These are phyloP conservation scores for Crypturellus tataupa DNA, from an alignment of 2,797 vertebrate species.

Conservation along the genomic window DNA sequence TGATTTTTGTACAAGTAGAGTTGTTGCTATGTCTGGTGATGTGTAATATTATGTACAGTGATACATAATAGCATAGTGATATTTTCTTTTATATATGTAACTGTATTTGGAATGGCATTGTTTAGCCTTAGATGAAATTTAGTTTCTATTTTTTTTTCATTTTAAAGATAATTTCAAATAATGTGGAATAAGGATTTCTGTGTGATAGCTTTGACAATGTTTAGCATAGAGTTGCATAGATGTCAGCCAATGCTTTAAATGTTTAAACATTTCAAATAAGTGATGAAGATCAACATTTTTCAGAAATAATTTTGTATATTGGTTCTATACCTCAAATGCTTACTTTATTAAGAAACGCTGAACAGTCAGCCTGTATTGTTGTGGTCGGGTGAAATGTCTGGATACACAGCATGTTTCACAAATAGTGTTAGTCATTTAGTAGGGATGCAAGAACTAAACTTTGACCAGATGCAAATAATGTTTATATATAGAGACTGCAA, in stretches of 20 bases:
- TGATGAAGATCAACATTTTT: not conserved
- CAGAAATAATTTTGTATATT: not conserved
- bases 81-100: not conserved
- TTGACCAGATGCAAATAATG: not conserved
- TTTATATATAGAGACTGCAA: not conserved
- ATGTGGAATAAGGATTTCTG: not conserved
- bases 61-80: not conserved
- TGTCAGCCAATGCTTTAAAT: not conserved
- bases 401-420: not conserved
- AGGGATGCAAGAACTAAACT: not conserved
- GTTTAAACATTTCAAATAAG: not conserved
- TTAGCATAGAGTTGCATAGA: not conserved
- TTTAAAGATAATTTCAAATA: not conserved
- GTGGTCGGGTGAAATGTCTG: not conserved
- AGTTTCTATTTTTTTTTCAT: not conserved
- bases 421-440: rapidly evolving
- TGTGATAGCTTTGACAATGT: not conserved
- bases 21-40: not conserved
- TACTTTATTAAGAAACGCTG: not conserved
- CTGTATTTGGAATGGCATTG: not conserved
- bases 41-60: not conserved
- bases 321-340: not conserved
- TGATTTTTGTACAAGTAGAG: not conserved
- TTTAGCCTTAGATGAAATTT: not conserved
- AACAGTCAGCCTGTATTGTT: not conserved